Conservation (phyloP, 1,140 invertebrate species). For the Drosophila carrolli region DNA sequence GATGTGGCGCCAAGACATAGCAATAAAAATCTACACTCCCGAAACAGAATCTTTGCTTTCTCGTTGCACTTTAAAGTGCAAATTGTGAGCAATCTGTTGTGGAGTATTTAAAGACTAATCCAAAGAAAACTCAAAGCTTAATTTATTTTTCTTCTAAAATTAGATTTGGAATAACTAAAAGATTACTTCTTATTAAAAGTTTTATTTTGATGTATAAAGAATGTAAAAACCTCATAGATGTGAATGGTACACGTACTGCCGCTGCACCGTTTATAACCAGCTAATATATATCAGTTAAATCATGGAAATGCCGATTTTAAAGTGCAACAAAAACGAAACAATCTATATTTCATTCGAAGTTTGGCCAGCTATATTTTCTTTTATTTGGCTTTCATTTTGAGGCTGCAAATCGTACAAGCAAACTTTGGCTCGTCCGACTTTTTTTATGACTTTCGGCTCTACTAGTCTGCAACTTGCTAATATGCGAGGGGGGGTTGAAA, state of each 20-base stretch:
- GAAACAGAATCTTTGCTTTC: conserved; percentile 5
- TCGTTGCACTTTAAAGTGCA: conserved; percentile 7
- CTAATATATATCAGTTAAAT: neutral
- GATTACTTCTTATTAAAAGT: too few relatives aligned
- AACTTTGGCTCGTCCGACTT: conserved; percentile 52
- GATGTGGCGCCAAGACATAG: conserved; percentile 39
- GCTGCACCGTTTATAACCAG: too few relatives aligned
- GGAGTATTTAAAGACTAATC: too few relatives aligned
- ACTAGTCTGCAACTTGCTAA: conserved; percentile 67
- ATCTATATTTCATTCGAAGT: neutral
- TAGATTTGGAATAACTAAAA: too few relatives aligned
- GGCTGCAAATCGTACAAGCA: conserved; percentile 71
- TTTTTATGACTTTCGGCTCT: conserved; percentile 50
- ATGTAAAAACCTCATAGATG: too few relatives aligned
- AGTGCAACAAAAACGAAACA: neutral
- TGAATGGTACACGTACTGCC: too few relatives aligned
- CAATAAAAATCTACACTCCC: conserved; percentile 14
- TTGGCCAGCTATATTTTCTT: neutral
- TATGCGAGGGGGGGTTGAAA: conserved; percentile 32
- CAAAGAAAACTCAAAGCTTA: too few relatives aligned
- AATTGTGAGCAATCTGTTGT: neutral
- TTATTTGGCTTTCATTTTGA: conserved; percentile 11
- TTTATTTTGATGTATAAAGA: too few relatives aligned
- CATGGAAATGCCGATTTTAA: neutral
- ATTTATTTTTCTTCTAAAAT: too few relatives aligned